Evolutionary conservation across 2,888 invertebrate species (phyloP), one percentile per base, ranked within the genome.

Genomic region (Eumacrocentrus americanus): DNA sequence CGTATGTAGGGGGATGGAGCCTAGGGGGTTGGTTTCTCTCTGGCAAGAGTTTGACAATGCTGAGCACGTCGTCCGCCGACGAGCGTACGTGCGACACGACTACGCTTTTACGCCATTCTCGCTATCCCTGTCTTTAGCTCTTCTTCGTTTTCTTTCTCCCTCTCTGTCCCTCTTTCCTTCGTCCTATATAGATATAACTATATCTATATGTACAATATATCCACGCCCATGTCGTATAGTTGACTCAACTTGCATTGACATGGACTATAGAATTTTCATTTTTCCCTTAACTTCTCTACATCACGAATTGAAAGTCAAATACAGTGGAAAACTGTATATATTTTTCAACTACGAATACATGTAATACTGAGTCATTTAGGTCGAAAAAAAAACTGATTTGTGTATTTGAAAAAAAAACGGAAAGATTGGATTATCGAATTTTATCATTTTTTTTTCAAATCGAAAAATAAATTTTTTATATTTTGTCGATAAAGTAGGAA

Each of bases 51-150:
- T 54, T 66, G 77, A 68, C 68, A 60, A 80, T 78, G 72, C 80
- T 64, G 65, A 68, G 78, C 80, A 79, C 80, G 80, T 79, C 74
- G 73, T 74, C 76, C 76, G 78, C 77, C 79, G 80, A 80, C 80
- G 80, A 78, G 78, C 79, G 80, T 79, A 80, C 79, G 80, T 80
- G 80, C 79, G 75, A 80, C 80, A 80, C 75, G 80, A 80, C 79
- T 79, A 80, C 80, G 80, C 80, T 80, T 80, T 80, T 80, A 80
- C 79, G 74, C 74, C 72, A 67, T 72, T 71, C 72, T 73, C 69
- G 61, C 68, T 70, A 66, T 67, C 63, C 59, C 65, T 60, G 61
- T 61, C 55, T 66, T 61, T 64, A 62, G 65, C 60, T 66, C 59
- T 61, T 29, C 61, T 59, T 60, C 50, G 44, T 50, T 52, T 50